Conservation (phyloP, 2,113 vertebrate species). For the Sarotherodon lohbergeri region DNA sequence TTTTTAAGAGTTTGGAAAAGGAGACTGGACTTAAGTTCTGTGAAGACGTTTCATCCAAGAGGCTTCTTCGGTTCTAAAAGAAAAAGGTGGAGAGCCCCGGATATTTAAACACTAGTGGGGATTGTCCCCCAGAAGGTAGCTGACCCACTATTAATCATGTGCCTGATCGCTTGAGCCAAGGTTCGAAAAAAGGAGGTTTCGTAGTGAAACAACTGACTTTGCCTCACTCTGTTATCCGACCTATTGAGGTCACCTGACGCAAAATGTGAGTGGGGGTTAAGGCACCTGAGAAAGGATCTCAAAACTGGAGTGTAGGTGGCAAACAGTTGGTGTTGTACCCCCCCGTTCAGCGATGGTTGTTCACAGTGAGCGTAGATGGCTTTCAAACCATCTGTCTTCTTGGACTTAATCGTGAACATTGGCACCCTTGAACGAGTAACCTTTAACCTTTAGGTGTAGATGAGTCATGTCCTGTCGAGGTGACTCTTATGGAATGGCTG, state of each 20-base stretch:
- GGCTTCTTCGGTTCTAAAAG: background rate
- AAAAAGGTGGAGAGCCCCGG: background rate
- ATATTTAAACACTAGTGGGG: background rate
- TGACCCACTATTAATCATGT: background rate
- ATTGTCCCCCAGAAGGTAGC: background rate
- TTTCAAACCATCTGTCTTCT: no score
- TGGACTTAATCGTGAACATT: background rate
- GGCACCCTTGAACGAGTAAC: background rate
- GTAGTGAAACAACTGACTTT: background rate
- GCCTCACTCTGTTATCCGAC: fast-evolving
- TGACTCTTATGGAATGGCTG: background rate
- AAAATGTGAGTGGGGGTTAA: background rate
- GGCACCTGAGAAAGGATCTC: background rate
- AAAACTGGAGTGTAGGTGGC: background rate
- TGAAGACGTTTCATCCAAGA: background rate
- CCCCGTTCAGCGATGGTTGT: background rate
- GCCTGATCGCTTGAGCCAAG: background rate
- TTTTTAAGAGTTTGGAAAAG: background rate
- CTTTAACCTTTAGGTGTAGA: background rate
- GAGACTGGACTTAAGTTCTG: background rate
- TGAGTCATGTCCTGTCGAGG: background rate
- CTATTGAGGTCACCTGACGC: background rate
- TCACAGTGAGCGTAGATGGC: background rate
- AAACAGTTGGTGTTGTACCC: background rate
- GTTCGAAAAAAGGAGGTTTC: background rate